Evolutionary conservation across 2,797 vertebrate species (phyloP).

Genomic region (Sebastes vulpes): DNA sequence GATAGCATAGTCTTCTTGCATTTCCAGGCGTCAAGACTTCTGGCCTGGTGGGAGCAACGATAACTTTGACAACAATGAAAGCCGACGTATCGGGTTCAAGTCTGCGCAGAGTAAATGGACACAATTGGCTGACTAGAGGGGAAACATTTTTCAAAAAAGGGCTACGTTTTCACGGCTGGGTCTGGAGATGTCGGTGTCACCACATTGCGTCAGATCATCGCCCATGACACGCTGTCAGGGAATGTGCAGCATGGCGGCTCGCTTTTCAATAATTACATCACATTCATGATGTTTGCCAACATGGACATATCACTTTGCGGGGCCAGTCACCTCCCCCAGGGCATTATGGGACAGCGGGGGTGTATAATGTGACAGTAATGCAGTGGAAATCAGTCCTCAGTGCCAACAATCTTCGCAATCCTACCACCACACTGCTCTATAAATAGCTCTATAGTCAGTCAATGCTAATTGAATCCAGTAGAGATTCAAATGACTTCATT

Average conservation of each 20-base stretch:
- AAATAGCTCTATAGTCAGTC: slow-evolving; percentile 58
- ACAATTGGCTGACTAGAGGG: background rate
- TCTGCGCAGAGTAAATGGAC: background rate
- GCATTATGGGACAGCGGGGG: slow-evolving; percentile 4
- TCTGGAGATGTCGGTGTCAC: slow-evolving; percentile 2
- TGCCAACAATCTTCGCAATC: slow-evolving; percentile 52
- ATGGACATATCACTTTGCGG: slow-evolving; percentile 10
- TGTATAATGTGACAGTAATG: slow-evolving; percentile 63
- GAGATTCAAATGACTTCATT: slow-evolving; percentile 58
- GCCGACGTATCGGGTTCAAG: background rate
- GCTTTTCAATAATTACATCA: slow-evolving; percentile 27
- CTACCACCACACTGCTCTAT: slow-evolving; percentile 35
- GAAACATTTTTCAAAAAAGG: too few relatives aligned
- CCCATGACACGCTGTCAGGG: slow-evolving; percentile 4
- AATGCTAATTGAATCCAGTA: slow-evolving; percentile 47
- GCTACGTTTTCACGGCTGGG: background rate
- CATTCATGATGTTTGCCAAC: slow-evolving; percentile 42
- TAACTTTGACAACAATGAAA: background rate
- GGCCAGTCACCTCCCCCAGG: slow-evolving; percentile 14
- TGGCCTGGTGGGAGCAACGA: background rate
- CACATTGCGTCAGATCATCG: slow-evolving; percentile 22
- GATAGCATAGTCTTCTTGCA: background rate
- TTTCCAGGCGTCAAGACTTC: background rate
- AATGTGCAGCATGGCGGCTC: background rate
- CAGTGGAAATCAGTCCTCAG: slow-evolving; percentile 43